Base-by-base conservation (phyloP, 2,888 invertebrate genomes). In the Ophion slaviceki region DNA sequence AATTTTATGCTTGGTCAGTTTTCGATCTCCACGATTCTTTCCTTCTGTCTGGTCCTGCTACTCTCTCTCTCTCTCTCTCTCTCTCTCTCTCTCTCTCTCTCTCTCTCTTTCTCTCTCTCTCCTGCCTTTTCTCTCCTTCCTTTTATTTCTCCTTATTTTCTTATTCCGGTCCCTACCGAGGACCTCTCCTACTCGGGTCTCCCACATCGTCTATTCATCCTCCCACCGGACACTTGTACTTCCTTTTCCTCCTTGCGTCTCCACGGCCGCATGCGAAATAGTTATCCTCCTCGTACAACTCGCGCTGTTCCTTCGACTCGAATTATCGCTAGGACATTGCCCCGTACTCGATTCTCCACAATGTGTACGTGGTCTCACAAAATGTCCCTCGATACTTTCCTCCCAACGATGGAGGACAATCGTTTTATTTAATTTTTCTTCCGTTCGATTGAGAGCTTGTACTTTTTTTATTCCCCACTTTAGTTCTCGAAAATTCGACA, bases 1-100 rank as follows among this genome's bases (percentile, higher is more conserved):
- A 71, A 77, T 79, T 68, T 75, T 62, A 57, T 64, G 83, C 68
- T 83, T 32, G 62, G 71, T 84, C 83, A 83, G 75, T 79, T 86
- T 82, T 80, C 61, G 53, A 71, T 45, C 61, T 86, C 79, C 62
- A 28, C 75, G 61, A 47, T 77, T 75, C 76, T 81, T 67, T 71
- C 66, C 74, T 72, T n/a, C n/a, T n/a, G n/a, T n/a, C n/a, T n/a
- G n/a, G n/a, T n/a, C n/a, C n/a, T n/a, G n/a, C n/a, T n/a, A n/a
- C n/a, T 67, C 76, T 66, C 75, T 62, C 71, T 57, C 70, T 66
- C 70, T 62, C 57, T 66, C 14, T n/a, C 11, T 45, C 45, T 45
- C 32, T 64, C 66, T 32, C n/a, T 7, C 36, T 67, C 66, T 67
- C 77, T 53, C 59, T 47, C 28, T 36, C 32, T 66, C 45, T 64